A percentile compares a stretch with the other conserved stretches of the same genome.
Evolutionary conservation across 2,113 vertebrate genomes (phyloP).

Genomic region (Noturus placidus): DNA sequence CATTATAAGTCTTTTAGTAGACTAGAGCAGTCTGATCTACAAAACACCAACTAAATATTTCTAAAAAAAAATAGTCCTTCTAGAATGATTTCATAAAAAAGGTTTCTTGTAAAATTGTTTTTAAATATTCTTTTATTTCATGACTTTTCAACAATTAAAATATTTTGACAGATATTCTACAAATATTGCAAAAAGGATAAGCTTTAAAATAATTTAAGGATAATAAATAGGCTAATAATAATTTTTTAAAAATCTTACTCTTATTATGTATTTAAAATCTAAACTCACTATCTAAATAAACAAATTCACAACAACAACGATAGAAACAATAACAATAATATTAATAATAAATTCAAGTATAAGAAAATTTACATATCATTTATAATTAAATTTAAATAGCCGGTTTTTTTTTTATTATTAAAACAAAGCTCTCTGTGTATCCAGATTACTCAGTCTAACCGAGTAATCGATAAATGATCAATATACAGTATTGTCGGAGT

Average conservation of each 20-base stretch:
- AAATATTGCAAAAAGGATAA: neutral
- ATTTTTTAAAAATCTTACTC: too few species aligned
- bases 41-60: neutral
- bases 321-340: too few species aligned
- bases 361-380: too few species aligned
- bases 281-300: neutral
- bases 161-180: neutral
- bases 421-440: too few species aligned
- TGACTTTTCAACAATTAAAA: neutral
- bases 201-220: neutral
- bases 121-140: neutral
- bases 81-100: neutral
- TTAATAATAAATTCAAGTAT: too few species aligned
- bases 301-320: neutral
- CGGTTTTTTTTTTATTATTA: too few species aligned
- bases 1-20: neutral
- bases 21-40: neutral
- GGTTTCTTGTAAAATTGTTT: neutral
- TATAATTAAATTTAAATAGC: too few species aligned
- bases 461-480: too few species aligned
- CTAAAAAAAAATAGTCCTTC: neutral
- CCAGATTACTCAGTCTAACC: too few species aligned
- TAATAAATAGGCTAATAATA: neutral
- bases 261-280: neutral
- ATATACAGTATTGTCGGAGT: too few species aligned